These are phyloP conservation scores for Lasioglossum figueresi DNA, from an alignment of 2,888 invertebrate species.

Conservation along the genomic window DNA sequence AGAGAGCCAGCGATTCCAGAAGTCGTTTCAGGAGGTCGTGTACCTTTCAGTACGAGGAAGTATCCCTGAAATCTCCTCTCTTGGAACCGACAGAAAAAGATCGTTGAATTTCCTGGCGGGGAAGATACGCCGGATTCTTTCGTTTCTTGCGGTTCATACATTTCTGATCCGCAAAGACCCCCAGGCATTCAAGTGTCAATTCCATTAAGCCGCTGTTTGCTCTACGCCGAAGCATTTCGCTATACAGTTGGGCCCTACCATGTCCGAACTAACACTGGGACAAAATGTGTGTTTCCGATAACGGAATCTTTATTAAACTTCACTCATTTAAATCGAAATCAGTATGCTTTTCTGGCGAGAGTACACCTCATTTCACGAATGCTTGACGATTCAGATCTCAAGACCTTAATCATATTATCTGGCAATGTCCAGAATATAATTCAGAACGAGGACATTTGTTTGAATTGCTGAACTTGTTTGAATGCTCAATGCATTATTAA, in stretches of 20 bases:
- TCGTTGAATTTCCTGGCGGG: not conserved
- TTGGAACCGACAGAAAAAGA: slow-evolving; percentile 11
- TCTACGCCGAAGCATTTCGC: not conserved
- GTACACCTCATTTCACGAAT: no score
- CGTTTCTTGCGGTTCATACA: not conserved
- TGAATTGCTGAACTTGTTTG: no score
- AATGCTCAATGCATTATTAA: no score
- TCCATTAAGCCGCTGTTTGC: not conserved
- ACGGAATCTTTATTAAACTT: no score
- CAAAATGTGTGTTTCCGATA: no score
- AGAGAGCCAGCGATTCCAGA: slow-evolving; percentile 56
- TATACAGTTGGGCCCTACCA: not conserved
- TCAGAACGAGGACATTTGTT: no score
- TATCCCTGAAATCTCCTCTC: slow-evolving; percentile 34
- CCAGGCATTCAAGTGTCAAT: not conserved
- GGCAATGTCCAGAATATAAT: no score
- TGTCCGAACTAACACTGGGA: not conserved
- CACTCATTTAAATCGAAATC: no score
- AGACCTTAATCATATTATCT: no score
- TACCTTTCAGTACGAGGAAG: slow-evolving; percentile 60
- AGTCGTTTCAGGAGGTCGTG: slow-evolving; percentile 63
- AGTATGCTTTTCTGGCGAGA: no score
- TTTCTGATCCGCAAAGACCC: not conserved
- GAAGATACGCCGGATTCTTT: not conserved
- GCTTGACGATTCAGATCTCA: no score